phyloP scores from a whole-genome alignment of 2,797 vertebrate species.

The Cryptoprocta ferox region DNA sequence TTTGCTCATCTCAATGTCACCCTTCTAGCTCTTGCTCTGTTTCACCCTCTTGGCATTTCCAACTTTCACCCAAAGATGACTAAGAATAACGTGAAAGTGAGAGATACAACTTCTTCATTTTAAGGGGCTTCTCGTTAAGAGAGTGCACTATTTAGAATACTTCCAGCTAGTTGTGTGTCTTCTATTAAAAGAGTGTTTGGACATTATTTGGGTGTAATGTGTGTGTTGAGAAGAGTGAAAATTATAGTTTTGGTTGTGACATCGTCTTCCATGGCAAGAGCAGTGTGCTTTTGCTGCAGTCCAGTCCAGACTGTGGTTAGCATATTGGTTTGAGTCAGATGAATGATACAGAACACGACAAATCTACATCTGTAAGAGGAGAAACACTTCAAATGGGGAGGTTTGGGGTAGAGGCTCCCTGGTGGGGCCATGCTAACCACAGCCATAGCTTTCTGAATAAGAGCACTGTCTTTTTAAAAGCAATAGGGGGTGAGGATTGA shows the following conservation, averaged over 20 bases:
- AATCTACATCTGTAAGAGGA: slow-evolving; percentile 33
- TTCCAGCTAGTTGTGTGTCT: slow-evolving; percentile 53
- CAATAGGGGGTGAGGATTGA: slow-evolving; percentile 80
- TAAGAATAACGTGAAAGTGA: slow-evolving; percentile 11
- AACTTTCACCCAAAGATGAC: not conserved
- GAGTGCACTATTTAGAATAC: slow-evolving; percentile 64
- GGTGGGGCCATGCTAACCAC: slow-evolving; percentile 45
- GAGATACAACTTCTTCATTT: slow-evolving; percentile 6
- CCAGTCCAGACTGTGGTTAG: rapidly evolving
- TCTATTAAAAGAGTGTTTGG: slow-evolving; percentile 44
- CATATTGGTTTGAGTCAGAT: not conserved
- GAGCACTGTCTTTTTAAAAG: slow-evolving; percentile 85
- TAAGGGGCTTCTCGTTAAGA: not conserved
- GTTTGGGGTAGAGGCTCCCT: not conserved
- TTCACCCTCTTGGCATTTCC: not conserved
- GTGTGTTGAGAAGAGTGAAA: not conserved
- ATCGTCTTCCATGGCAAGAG: slow-evolving; percentile 32
- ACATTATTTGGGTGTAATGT: slow-evolving; percentile 42
- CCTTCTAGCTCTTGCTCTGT: not conserved
- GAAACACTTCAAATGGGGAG: not conserved
- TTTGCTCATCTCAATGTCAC: not conserved
- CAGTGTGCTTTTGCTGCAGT: rapidly evolving
- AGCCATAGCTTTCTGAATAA: slow-evolving; percentile 54
- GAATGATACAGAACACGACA: not conserved
- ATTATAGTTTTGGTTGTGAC: not conserved